These are phyloP conservation scores for Galaxea fascicularis DNA, from an alignment of 92 coral and sea anemone genomes.

Conservation along the genomic window DNA sequence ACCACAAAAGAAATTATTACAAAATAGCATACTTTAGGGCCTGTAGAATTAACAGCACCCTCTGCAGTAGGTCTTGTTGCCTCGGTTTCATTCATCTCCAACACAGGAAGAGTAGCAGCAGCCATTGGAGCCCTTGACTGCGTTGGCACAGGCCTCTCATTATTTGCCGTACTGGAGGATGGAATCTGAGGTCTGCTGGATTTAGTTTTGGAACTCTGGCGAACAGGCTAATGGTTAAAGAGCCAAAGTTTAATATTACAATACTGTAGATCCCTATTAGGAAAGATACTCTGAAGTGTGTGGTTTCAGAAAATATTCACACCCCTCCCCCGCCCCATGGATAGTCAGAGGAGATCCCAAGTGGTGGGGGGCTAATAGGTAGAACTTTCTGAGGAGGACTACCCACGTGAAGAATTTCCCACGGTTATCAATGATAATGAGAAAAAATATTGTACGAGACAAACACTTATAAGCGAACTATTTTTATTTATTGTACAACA, in stretches of 20 bases:
- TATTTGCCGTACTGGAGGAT: constrained; percentile 78
- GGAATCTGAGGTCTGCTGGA: constrained; percentile 16
- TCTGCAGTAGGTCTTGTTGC: constrained; percentile 51
- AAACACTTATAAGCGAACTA: too few relatives aligned
- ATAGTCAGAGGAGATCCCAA: too few relatives aligned
- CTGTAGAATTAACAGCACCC: constrained; percentile 26
- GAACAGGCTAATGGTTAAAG: background rate
- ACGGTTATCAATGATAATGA: too few relatives aligned
- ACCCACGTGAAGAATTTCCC: too few relatives aligned
- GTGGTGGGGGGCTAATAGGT: too few relatives aligned
- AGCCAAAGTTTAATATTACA: background rate
- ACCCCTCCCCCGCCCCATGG: too few relatives aligned
- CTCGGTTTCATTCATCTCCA: constrained; percentile 84
- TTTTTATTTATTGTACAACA: too few relatives aligned
- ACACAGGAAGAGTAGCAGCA: constrained; percentile 66
- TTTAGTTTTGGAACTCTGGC: constrained; percentile 18
- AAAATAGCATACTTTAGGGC: constrained; percentile 22
- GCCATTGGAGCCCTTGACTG: constrained; percentile 59
- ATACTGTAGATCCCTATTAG: background rate
- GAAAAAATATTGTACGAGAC: too few relatives aligned
- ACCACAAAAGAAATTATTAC: too few relatives aligned
- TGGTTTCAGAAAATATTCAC: too few relatives aligned
- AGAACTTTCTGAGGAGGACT: too few relatives aligned
- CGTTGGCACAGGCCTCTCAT: constrained; percentile 77
- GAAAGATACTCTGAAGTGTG: background rate